Evolutionary conservation across 2,888 invertebrate species (phyloP), one percentile per base, ranked within the genome.

Genomic region (Schizaphis graminum): DNA sequence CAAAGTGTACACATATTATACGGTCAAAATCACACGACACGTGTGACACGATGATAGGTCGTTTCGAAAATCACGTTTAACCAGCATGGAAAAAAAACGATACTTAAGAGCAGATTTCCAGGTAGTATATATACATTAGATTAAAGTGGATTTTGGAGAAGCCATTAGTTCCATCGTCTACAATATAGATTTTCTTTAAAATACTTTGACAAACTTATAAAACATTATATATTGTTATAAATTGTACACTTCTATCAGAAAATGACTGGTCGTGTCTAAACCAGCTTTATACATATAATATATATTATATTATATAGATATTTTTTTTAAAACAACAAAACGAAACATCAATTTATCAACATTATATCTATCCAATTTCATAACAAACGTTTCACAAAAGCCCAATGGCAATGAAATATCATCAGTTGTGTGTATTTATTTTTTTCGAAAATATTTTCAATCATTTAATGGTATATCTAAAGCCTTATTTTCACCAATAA

Each of bases 61-160:
- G 86, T 87, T 87, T 92, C 67, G 16, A 88, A 87, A 86, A 86
- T 61, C 86, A 91, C 85, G 91, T 91, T 85, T 85, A n/a, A 61
- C 85, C 61, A 53, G 87, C 57, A 21, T 41, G 28, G 11, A 61
- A 26, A 57, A 57, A 41, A 89, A 89, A 84, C 84, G 91, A 91
- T 77, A 77, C 91, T 84, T 28, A 53, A 56, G 53, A 84, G 35
- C 91, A 84, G 53, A 91, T 91, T 91, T 91, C 28, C 91, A 56
- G 84, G 84, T 91, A 35, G 91, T 90, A 90, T 28, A 41, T n/a
- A 89, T 26, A 49, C 47, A 49, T 47, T 47, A 67, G 53, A 49
- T 28, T 53, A 41, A 56, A 91, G 84, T 84, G 91, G 91, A 84
- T 84, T n/a, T 92, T 47, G 92, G 11, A 57, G 92, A 86, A 86